Evolutionary conservation across 2,113 vertebrate species (phyloP), one percentile per base, ranked within the genome.

Genomic region (Lampris incognitus): DNA sequence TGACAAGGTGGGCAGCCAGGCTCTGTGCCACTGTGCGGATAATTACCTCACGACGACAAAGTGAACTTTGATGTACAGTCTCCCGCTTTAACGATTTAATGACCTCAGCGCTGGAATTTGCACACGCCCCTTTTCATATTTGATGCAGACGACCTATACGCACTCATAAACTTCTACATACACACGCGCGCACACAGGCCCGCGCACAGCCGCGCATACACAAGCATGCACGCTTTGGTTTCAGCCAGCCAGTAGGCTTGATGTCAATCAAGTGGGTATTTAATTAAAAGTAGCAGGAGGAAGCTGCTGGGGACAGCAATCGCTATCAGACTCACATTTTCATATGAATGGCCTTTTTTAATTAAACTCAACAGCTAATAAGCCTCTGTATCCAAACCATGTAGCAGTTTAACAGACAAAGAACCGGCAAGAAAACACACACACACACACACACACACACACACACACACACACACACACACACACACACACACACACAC

Each of bases 261-360:
- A 93, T 91, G 93, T 93, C 94, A 94, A 93, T 95, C 93, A 94
- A 91, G 87, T 75, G 81, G 86, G 88, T 85, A 90, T 93, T 92
- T 97, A 97, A 97, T 97, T 97, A 97, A 97, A 97, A 96, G 96
- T 95, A 95, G 95, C 94, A 95, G 95, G 93, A 95, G 94, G 93
- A 95, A 94, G 95, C 96, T 97, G 94, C 96, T 95, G 92, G 95
- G 95, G 91, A 96, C 95, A 95, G 93, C 91, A 93, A 93, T 96
- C 93, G 93, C 96, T 97, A 97, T 97, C 96, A 94, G 95, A 92
- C 93, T 71, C 79, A 91, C 94, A 97, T 97, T 97, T 97, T 97
- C 96, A 97, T 97, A 97, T 97, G 96, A 97, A 97, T 97, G 94
- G 92, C 87, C 95, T 92, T 95, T 95, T 96, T 97, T 97, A 97